Base-by-base conservation (phyloP, 2,888 invertebrate species). In the Glyphotaelius pellucidus region DNA sequence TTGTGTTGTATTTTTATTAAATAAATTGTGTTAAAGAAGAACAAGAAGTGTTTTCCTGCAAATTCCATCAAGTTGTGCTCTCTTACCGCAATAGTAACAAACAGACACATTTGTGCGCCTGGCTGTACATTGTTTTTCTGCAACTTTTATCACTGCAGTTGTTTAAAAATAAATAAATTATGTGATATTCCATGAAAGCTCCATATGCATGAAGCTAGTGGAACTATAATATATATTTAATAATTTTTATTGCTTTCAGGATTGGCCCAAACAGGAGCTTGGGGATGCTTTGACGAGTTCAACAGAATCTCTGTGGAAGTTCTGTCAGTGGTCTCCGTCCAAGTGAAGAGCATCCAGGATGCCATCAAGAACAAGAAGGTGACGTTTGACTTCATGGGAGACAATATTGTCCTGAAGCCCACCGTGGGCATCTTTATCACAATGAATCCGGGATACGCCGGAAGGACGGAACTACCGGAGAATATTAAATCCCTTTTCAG, bases 221-320 rank as follows among this genome's bases (percentile, higher is more conserved):
- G 47, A 47, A 47, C 47, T 47, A 35, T 89, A 87, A 38, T 38
- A 88, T 47, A 25, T 80, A n/a, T 80, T 0, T 30, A 30, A 80
- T 32, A 81, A 85, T 38, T 81, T 81, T 14, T 19, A 32, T 83
- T 83, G 32, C 15, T 42, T 7, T 67, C 80, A 96, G 96, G 98
- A n/a, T 95, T 99, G 90, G 97, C 98, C 1, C 99, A 99, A 96
- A 99, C 99, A 31, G 99, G 99, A 0, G 98, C 99, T 15, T 99
- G 99, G 99, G 99, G 99, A 67, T 99, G 99, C 95, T 99, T 99
- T 95, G 99, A 99, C 94, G 99, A 99, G 95, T 99, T 99, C 95
- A 99, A 99, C 95, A 97, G 99, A 92, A 99, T 99, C 94, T 98
- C 99, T 0, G 98, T 99, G 1, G 99, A 99, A 95, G 99, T 99